Evolutionary conservation across 2,888 invertebrate genomes (phyloP).

Genomic region (Drosophila birchii): DNA sequence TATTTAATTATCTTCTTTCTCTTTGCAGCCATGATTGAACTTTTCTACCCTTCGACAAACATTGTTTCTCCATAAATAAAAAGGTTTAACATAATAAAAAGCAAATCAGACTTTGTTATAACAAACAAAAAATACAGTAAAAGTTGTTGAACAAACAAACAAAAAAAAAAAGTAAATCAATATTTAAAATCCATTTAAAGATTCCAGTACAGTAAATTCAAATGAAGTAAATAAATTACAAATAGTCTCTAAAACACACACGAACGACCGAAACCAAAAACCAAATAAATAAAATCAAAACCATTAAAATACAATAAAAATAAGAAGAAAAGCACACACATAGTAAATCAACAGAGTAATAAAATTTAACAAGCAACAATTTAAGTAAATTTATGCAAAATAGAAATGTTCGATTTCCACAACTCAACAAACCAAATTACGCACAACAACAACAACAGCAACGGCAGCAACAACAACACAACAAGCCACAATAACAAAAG

Average conservation of each 20-base stretch:
- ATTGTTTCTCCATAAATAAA: slow-evolving; percentile 39
- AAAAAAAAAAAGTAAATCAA: slow-evolving; percentile 16
- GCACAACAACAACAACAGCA: slow-evolving; percentile 39
- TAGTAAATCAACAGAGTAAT: slow-evolving; percentile 51
- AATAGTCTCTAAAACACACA: slow-evolving; percentile 47
- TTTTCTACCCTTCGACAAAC: slow-evolving; percentile 5
- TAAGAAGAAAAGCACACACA: slow-evolving; percentile 35
- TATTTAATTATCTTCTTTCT: slow-evolving; percentile 1
- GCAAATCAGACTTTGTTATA: slow-evolving; percentile 28
- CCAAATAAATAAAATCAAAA: slow-evolving; percentile 30
- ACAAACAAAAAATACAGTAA: slow-evolving; percentile 10
- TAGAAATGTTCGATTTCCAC: slow-evolving; percentile 68
- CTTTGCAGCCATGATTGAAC: slow-evolving; percentile 60
- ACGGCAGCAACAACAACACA: slow-evolving; percentile 21
- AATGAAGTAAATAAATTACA: slow-evolving; percentile 60
- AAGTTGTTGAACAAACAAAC: slow-evolving; percentile 51
- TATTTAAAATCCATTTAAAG: slow-evolving; percentile 60
- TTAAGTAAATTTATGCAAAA: slow-evolving; percentile 66
- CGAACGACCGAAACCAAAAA: slow-evolving; percentile 29
- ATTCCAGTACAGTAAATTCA: slow-evolving; percentile 58
- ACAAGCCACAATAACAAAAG: slow-evolving; percentile 40
- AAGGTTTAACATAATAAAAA: slow-evolving; percentile 6
- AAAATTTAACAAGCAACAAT: slow-evolving; percentile 47
- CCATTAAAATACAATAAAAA: slow-evolving; percentile 13
- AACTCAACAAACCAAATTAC: slow-evolving; percentile 60